Base-by-base conservation (phyloP, 2,797 vertebrate genomes). In the Malacoraja senta region DNA sequence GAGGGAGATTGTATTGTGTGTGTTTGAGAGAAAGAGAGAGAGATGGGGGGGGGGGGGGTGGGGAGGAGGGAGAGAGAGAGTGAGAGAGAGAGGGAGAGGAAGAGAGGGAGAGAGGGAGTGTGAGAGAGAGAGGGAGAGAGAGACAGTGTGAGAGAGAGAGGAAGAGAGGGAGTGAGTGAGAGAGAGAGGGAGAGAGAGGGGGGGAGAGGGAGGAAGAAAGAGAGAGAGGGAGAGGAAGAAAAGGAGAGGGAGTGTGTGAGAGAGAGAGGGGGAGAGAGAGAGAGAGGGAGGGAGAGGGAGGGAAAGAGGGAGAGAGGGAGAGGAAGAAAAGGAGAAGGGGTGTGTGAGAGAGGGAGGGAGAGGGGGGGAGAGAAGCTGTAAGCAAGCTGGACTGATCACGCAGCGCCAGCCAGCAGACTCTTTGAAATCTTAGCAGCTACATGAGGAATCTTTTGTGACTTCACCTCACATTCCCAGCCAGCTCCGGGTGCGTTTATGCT, bases 351-450 rank as follows among this genome's bases (percentile, higher is more conserved):
- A 53, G 44, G 6, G 44, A 44, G 44, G 2, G 44, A 44, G 44
- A 2, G 4, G 6, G 44, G 2, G 44, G 44, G 44, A 53, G 44
- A 53, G 44, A 53, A 13, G 53, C 90, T 76, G 38, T 32, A 92
- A 76, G 90, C 65, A 53, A 53, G 90, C 24, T 91, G 88, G 72
- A 71, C 65, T 91, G 88, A 76, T 92, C 76, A 44, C 68, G 44
- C 38, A 44, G 68, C 72, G 35, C 71, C 29, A 8, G 58, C 63
- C 71, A 38, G 65, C 90, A 53, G 71, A 92, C 74, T 53, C 74
- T 76, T 88, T 74, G 44, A 71, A 92, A 74, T 76, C 44, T n/a
- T 76, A 74, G 74, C 71, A 92, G 71, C 71, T 53, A 1, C 38
- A n/a, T 74, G 35, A 92, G 38, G 38, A 92, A 76, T 24, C 90